Evolutionary conservation across 2,797 vertebrate species (phyloP), one percentile per base, ranked within the genome.

Genomic region (Sarcoramphus papa): DNA sequence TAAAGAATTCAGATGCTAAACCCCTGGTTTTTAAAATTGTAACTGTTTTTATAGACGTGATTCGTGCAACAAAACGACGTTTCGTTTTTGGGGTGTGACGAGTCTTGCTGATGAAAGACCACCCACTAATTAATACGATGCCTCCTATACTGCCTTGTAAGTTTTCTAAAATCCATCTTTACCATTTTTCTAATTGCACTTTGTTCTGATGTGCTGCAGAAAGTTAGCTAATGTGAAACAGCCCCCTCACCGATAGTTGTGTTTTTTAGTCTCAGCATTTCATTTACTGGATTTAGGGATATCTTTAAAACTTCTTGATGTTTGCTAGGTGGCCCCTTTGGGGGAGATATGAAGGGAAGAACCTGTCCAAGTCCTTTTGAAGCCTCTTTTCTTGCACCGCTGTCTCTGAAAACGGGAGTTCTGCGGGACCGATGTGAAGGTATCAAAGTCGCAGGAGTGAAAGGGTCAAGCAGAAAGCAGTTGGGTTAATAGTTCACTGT

Each of bases 251-350:
- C 3, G 2, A 11, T 3, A 24, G 41, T 0, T 31, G 41, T 27
- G 67, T 30, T 10, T 63, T 53, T 79, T 2, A 69, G 76, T 84
- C 94, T 86, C 88, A 51, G 91, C 96, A 90, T 94, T 95, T 97
- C 93, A 88, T 59, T 64, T 35, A 2, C 47, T 33, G 90, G 18
- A 9, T 81, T 92, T 84, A 37, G 73, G 76, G 76, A 31, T 15
- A 13, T 54, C 79, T 72, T 40, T 21, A 3, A 27, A 65, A 41
- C 30, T 37, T 22, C 23, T 48, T 17, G 33, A 0, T 15, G n/a
- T 51, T 70, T 68, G 20, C 53, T 41, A 5, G 0, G 21, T 53
- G 76, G 7, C 57, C 70, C 35, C 54, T 84, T 25, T 24, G 13
- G 45, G 57, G 47, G 27, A 53, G 37, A 33, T 5, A 9, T 0